Percentiles rank a stretch among this genome's conserved stretches.
These are phyloP conservation scores for Pelmatolapia mariae DNA, from an alignment of 2,113 vertebrate genomes.

Conservation along the genomic window DNA sequence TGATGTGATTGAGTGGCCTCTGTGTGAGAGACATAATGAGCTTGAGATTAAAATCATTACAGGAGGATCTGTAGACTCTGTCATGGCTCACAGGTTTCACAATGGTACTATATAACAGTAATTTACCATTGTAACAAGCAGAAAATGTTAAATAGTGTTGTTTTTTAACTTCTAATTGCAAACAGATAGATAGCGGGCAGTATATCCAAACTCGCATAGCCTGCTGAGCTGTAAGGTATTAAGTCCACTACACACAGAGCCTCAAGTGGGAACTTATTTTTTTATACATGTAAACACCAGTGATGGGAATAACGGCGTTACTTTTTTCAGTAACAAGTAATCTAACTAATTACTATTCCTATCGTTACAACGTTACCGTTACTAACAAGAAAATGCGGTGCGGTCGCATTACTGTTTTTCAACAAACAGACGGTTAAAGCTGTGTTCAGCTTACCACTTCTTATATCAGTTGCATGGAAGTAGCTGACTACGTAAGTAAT, in stretches of 20 bases:
- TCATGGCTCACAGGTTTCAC: neutral
- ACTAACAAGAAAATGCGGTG: neutral
- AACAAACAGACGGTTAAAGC: neutral
- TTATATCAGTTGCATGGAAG: neutral
- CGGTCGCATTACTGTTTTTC: neutral
- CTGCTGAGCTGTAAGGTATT: neutral
- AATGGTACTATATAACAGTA: neutral
- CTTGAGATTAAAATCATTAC: slow-evolving; percentile 61
- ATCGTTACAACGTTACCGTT: neutral
- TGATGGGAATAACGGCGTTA: no score
- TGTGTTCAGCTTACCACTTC: neutral
- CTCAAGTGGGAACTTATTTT: neutral
- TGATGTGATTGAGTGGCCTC: slow-evolving; percentile 55
- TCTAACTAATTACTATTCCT: neutral
- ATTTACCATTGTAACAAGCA: neutral
- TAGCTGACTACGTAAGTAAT: neutral
- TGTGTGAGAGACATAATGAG: slow-evolving; percentile 57
- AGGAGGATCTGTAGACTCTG: slow-evolving; percentile 6
- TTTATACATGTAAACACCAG: no score
- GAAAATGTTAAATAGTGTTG: neutral
- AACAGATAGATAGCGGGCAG: neutral
- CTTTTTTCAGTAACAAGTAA: no score
- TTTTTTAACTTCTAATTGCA: neutral
- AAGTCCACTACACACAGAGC: neutral
- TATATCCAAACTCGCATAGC: neutral